Percentiles rank a stretch among this genome's conserved stretches.
Evolutionary conservation across 2,113 vertebrate genomes (phyloP).

Genomic region (Brachypteracias leptosomus): DNA sequence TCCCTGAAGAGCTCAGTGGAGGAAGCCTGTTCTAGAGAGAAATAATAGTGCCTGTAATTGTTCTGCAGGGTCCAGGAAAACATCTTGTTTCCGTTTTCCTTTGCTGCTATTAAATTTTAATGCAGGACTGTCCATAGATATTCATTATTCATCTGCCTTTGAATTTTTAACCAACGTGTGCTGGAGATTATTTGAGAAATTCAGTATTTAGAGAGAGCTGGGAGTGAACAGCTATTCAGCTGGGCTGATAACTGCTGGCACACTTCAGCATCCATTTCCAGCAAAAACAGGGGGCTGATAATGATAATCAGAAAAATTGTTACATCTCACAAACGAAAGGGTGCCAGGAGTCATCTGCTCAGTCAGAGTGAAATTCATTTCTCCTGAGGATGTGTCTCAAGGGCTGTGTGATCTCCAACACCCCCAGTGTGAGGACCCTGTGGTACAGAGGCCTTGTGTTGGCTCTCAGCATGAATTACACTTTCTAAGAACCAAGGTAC

Average conservation of each 20-base stretch:
- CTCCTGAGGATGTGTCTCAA: not conserved
- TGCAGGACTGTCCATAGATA: not conserved
- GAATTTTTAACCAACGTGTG: constrained; percentile 29
- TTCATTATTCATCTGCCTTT: constrained; percentile 49
- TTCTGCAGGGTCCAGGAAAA: not conserved
- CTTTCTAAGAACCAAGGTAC: not conserved
- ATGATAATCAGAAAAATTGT: not conserved
- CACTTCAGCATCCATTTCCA: not conserved
- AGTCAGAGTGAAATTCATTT: not conserved
- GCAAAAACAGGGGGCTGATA: not conserved
- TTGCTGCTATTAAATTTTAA: not conserved
- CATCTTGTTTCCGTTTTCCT: not conserved
- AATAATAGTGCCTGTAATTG: not conserved
- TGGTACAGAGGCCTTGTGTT: not conserved
- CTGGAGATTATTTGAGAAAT: not conserved
- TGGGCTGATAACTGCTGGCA: not conserved
- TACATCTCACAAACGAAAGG: not conserved
- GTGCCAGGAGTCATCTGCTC: not conserved
- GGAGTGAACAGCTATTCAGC: not conserved
- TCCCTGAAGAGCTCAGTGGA: not conserved
- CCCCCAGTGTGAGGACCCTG: not conserved
- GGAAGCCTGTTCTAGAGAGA: not conserved
- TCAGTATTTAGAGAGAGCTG: not conserved
- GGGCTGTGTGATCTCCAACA: not conserved
- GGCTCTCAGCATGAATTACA: not conserved